phyloP scores from a whole-genome alignment of 2,113 vertebrate species.

The Bolborhynchus lineola region DNA sequence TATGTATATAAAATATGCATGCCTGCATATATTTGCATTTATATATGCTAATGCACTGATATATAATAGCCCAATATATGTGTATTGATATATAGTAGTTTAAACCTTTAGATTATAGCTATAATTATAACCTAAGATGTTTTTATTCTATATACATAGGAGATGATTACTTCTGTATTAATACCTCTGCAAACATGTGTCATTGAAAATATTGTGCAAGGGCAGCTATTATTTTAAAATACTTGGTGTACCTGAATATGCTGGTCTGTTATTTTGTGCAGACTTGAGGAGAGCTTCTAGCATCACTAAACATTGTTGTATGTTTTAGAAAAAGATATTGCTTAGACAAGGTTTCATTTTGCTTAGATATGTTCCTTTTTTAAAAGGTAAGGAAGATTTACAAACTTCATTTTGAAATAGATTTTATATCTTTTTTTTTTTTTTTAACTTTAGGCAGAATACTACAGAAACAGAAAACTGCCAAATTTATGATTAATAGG shows the following conservation, averaged over 20 bases:
- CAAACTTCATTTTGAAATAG: background rate
- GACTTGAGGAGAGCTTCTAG: background rate
- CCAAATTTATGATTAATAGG: background rate
- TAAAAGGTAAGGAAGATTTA: background rate
- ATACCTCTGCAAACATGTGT: background rate
- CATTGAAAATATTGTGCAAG: background rate
- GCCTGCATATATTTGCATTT: background rate
- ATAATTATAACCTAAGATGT: rapidly evolving
- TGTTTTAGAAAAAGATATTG: background rate
- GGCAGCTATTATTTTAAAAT: background rate
- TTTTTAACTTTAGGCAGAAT: background rate
- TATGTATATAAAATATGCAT: background rate
- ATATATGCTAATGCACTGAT: background rate
- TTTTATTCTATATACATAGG: background rate
- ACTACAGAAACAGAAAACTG: background rate
- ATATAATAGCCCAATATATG: background rate
- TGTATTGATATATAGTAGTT: background rate
- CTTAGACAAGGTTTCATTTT: background rate
- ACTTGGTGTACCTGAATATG: background rate
- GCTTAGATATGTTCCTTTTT: background rate
- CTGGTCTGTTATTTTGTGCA: background rate
- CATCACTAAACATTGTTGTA: background rate
- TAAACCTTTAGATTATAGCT: background rate
- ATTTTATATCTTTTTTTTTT: background rate
- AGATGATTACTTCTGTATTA: background rate